Evolutionary conservation across 2,113 vertebrate species (phyloP).

Genomic region (Ciconia stormi): DNA sequence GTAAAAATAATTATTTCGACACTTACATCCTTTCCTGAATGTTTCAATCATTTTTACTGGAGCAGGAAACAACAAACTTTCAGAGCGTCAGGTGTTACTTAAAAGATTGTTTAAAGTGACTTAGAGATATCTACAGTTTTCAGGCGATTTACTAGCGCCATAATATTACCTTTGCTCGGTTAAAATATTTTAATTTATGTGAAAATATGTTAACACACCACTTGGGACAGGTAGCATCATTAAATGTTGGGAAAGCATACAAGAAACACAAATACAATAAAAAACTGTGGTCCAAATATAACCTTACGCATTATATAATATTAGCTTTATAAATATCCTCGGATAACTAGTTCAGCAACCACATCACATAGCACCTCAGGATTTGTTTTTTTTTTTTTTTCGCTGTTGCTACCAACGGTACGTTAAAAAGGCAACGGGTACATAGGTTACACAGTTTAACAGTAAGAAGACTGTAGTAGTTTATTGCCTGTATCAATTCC

Average conservation of each 20-base stretch:
- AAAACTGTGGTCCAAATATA: background rate
- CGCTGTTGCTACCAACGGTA: background rate
- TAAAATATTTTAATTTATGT: background rate
- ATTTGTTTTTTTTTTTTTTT: background rate
- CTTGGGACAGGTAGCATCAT: background rate
- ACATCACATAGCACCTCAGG: accelerated
- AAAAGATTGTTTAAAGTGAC: background rate
- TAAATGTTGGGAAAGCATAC: background rate
- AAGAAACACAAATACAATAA: background rate
- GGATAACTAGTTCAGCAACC: background rate
- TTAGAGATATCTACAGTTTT: background rate
- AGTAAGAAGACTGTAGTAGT: background rate
- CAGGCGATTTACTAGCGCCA: background rate
- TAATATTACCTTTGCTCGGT: background rate
- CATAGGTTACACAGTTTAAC: background rate
- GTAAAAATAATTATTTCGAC: background rate
- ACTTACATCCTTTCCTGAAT: background rate
- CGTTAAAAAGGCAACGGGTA: background rate
- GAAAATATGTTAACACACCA: background rate
- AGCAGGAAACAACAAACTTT: accelerated
- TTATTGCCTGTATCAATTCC: background rate
- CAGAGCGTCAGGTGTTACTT: background rate
- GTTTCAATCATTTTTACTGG: background rate
- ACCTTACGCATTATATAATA: accelerated
- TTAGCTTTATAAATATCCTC: background rate